These are phyloP conservation scores for Schrankia costaestrigalis DNA, from an alignment of 2,888 invertebrate genomes.

Conservation along the genomic window DNA sequence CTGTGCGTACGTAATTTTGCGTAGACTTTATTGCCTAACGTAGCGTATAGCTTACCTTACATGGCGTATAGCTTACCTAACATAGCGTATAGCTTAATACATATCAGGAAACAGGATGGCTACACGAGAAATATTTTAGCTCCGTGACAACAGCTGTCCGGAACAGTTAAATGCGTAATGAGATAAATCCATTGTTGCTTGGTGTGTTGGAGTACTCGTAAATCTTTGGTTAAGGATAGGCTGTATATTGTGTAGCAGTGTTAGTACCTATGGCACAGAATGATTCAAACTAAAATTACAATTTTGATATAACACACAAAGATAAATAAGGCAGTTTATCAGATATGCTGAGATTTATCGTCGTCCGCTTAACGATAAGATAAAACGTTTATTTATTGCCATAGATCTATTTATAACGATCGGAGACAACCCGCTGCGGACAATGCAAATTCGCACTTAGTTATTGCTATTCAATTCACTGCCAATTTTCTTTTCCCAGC, in stretches of 20 bases:
- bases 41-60: slow-evolving; percentile 45
- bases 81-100: slow-evolving; percentile 44
- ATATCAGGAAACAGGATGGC: slow-evolving; percentile 48
- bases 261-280: no score
- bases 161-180: slow-evolving; percentile 54
- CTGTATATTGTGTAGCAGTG: no score
- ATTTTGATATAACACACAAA: slow-evolving; percentile 25
- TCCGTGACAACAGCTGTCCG: slow-evolving; percentile 50
- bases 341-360: slow-evolving; percentile 57
- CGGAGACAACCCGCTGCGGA: slow-evolving; percentile 43
- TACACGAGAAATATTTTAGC: slow-evolving; percentile 50
- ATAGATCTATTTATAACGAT: slow-evolving; percentile 56
- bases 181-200: slow-evolving; percentile 43
- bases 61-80: no score
- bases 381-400: slow-evolving; percentile 61
- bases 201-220: slow-evolving; percentile 24
- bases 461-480: slow-evolving; percentile 47
- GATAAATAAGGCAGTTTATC: slow-evolving; percentile 47
- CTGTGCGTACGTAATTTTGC: slow-evolving; percentile 44
- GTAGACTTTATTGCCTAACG: slow-evolving; percentile 45
- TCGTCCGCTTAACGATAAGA: slow-evolving; percentile 49
- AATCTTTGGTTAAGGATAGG: no score
- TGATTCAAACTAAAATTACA: slow-evolving; percentile 33
- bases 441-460: slow-evolving; percentile 62
- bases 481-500: slow-evolving; percentile 46